These are phyloP conservation scores for Dicycla oo DNA, from an alignment of 2,888 invertebrate genomes.

Conservation along the genomic window DNA sequence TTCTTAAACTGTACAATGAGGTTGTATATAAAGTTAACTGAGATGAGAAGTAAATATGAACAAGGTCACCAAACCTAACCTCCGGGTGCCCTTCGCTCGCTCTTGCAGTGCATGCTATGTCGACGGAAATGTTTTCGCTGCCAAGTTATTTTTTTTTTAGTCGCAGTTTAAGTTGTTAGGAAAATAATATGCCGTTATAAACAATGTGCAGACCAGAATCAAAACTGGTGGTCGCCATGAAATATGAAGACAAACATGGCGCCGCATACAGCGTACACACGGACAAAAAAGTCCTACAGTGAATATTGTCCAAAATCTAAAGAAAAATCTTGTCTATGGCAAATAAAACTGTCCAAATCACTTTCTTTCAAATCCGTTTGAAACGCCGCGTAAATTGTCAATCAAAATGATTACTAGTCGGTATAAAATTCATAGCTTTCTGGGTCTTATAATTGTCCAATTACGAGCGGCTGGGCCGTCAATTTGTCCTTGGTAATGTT, in stretches of 20 bases:
- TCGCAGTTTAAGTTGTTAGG: too few species aligned
- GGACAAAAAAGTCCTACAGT: neutral
- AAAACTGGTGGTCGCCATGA: neutral
- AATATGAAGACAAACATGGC: neutral
- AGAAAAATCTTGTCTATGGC: neutral
- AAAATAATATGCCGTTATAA: too few species aligned
- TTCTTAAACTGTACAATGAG: too few species aligned
- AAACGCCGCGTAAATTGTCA: conserved; percentile 43
- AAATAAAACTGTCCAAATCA: neutral
- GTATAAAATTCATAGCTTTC: conserved; percentile 54
- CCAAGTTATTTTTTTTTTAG: too few species aligned
- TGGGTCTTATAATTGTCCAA: conserved; percentile 59
- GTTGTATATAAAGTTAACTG: too few species aligned
- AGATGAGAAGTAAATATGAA: too few species aligned
- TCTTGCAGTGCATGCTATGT: too few species aligned
- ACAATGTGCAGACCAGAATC: neutral
- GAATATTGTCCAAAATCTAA: neutral
- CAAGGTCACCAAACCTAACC: too few species aligned
- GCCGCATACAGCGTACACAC: neutral
- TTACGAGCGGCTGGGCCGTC: conserved; percentile 53
- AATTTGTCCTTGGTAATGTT: conserved; percentile 62
- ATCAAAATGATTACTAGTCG: conserved; percentile 47
- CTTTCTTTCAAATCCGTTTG: conserved; percentile 20
- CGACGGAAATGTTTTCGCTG: too few species aligned
- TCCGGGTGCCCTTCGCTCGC: too few species aligned